Base-by-base conservation (phyloP, 1,140 invertebrate genomes). In the Listronotus oregonensis region DNA sequence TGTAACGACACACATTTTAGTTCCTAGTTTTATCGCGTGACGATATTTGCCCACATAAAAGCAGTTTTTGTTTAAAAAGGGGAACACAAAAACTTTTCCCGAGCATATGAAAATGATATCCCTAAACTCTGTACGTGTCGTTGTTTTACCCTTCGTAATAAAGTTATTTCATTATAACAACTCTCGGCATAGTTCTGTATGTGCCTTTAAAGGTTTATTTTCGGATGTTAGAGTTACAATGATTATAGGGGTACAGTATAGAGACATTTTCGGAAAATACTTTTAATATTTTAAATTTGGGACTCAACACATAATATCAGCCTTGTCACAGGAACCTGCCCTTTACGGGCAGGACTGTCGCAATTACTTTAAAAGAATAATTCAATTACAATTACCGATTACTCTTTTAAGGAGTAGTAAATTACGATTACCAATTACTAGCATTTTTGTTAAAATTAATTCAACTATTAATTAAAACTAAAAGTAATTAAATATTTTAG, bases 101-200 rank as follows among this genome's bases (percentile, higher is more conserved):
- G 55, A 39, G 42, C 14, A 51, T 51, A 51, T 14, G n/a, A 10
- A 51, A 31, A 14, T 14, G 49, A 51, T 51, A 21, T 27, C 34
- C 34, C 42, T 62, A 62, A 63, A 54, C 40, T 21, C 42, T 39
- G 17, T 40, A 54, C 44, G 60, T 46, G 15, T 17, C 31, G 40
- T 27, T 12, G 60, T 52, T 54, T 63, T 49, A 63, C 51, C 50
- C 60, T 54, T 32, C 8, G 9, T 60, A 46, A 63, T 63, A 63
- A 61, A 63, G 60, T 63, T 63, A 63, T 63, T 63, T 63, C 60
- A 54, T 63, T 54, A 63, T 54, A 63, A 52, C 49, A 52, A 63
- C 52, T 63, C 52, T 63, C 50, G 60, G 54, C 60, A 63, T 54
- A 54, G 49, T 50, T 63, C 54, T 63, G 60, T 54, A 54, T 63